phyloP scores from a whole-genome alignment of 2,797 vertebrate species.

The Argya squamiceps region DNA sequence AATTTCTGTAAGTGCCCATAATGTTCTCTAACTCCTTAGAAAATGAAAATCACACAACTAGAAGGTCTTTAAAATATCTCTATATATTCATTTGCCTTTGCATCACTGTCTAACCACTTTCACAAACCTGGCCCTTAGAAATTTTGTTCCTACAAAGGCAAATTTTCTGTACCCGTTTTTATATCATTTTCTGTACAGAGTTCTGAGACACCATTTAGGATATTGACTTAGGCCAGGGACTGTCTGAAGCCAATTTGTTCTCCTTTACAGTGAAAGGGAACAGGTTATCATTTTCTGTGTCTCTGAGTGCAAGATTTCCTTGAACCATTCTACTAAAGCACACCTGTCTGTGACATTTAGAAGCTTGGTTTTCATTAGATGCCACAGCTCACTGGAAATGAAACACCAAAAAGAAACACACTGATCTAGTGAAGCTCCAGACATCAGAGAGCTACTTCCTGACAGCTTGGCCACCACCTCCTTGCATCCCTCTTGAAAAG shows the following conservation, averaged over 20 bases:
- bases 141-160: neutral
- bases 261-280: neutral
- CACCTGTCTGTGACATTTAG: neutral
- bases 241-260: neutral
- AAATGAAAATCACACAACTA: neutral
- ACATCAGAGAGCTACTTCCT: neutral
- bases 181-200: neutral
- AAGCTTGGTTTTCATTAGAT: neutral
- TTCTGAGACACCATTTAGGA: neutral
- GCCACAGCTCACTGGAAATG: neutral
- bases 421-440: neutral
- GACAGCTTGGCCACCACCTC: neutral
- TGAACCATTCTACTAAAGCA: neutral
- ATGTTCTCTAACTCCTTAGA: neutral
- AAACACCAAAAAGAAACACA: neutral
- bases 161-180: neutral
- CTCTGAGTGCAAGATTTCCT: neutral
- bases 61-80: neutral
- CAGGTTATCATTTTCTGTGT: neutral
- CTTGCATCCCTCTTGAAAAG: neutral
- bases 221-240: neutral
- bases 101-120: neutral
- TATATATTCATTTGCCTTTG: neutral
- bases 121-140: neutral
- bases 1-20: neutral